Base-by-base conservation (phyloP, 2,888 invertebrate species). In the Oithona nana region DNA sequence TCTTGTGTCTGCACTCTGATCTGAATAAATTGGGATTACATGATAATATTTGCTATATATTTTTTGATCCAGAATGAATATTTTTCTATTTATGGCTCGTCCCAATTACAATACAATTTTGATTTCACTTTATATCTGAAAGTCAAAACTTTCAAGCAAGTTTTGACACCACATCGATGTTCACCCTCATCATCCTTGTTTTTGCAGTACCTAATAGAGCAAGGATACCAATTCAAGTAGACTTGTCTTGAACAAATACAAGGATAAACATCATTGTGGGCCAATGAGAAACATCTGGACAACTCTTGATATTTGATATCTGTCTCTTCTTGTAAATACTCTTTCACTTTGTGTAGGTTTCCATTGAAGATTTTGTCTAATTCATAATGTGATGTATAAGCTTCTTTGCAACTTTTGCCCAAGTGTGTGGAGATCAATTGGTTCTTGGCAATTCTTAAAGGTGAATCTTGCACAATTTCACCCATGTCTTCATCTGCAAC, bases 131-230 rank as follows among this genome's bases (percentile, higher is more conserved):
- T 16, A 26, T 26, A 59, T 20, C 48, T 24, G 29, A 13, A 59
- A 26, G 49, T 59, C 26, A 28, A 50, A 28, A 48, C 48, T 28
- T 59, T 59, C 28, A 24, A 50, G 49, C 59, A 59, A 22, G 59
- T 59, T 28, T 49, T 59, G 50, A 59, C 49, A 26, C 59, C 59
- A 59, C 59, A 59, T 24, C 59, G 59, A 24, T 59, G 59, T 26
- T 59, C 59, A 3, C 59, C 59, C 49, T 59, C 59, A 22, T 50
- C 59, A 1, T 59, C 59, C 26, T 50, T 59, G 26, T 59, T 59
- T 24, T 28, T 59, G 49, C 59, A 59, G 50, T 59, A 59, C 49
- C 49, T 59, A 3, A 59, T 13, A 20, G 59, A 24, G 26, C 59
- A 59, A 16, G 59, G 59, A n/a, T 28, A 11, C 39, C 39, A 39